phyloP scores from a whole-genome alignment of 1,140 invertebrate genomes.

The Euborellia annulipes region DNA sequence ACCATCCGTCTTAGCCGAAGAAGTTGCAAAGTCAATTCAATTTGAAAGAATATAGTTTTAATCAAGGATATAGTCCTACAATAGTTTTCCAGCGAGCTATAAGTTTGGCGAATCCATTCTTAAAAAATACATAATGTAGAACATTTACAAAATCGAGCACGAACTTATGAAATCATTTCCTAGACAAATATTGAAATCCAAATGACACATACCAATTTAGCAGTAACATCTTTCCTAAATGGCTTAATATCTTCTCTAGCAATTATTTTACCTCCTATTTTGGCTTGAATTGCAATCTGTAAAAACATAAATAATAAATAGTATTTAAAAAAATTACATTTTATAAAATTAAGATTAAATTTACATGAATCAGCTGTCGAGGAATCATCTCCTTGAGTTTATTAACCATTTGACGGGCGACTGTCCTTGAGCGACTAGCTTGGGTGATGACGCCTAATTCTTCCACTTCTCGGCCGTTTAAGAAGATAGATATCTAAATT shows the following conservation, averaged over 20 bases:
- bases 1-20: too few relatives aligned
- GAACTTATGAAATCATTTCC: too few relatives aligned
- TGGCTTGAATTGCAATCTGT: conserved; percentile 73
- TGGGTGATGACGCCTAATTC: conserved; percentile 81
- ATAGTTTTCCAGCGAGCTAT: too few relatives aligned
- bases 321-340: too few relatives aligned
- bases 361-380: conserved; percentile 60
- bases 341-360: too few relatives aligned
- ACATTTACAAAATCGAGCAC: too few relatives aligned
- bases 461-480: conserved; percentile 71
- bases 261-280: conserved; percentile 62
- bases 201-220: conserved; percentile 80
- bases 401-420: conserved; percentile 51
- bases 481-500: conserved; percentile 52
- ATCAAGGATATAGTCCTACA: too few relatives aligned
- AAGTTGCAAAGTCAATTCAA: too few relatives aligned
- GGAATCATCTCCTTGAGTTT: conserved; percentile 82
- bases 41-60: too few relatives aligned
- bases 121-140: too few relatives aligned
- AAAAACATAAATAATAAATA: conserved; percentile 20
- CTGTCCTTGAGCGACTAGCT: conserved; percentile 40
- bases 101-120: too few relatives aligned
- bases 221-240: conserved; percentile 80
- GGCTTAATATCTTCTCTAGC: conserved; percentile 78
- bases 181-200: too few relatives aligned